Base-by-base conservation (phyloP, 2,888 invertebrate genomes). In the Rhyacophila evoluta region DNA sequence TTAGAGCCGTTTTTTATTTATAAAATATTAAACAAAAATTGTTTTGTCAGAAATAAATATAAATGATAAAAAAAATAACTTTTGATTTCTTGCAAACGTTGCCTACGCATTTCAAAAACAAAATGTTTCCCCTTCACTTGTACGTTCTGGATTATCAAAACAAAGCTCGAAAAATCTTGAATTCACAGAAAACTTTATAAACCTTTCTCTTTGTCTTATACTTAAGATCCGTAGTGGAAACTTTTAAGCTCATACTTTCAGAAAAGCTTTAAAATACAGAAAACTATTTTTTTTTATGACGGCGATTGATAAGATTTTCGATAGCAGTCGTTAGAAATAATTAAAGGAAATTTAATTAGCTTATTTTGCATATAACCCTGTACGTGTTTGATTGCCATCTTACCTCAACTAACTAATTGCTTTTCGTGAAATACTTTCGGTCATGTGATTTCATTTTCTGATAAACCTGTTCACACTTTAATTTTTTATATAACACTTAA, bases 291-390 rank as follows among this genome's bases (percentile, higher is more conserved):
- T 55, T 15, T 25, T 55, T 55, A 55, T 55, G 12, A 19, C 19
- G 55, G 55, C 19, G 55, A 19, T 12, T 55, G 55, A 55, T 55
- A 10, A 19, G 55, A 19, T 8, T 19, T 55, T 19, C 55, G 55
- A 55, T 55, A 55, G 19, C 15, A 10, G 55, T 19, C 25, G 55
- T 55, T 55, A 19, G 4, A 55, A 55, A 55, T 55, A 19, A 55
- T 55, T 55, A 55, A 55, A 55, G 55, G 25, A 55, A 55, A 55
- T 55, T 55, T 55, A 55, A 55, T 55, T 55, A 25, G 55, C 8
- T 12, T 4, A 8, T 19, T 55, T 55, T 55, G 55, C 55, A 55
- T 55, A 55, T 19, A 12, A 19, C 55, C 19, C 19, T 10, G 0
- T 55, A 55, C 25, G 55, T 8, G 55, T 2, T 2, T 55, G 55